phyloP scores from a whole-genome alignment of 1,140 invertebrate species.

The Penaeus japonicus region DNA sequence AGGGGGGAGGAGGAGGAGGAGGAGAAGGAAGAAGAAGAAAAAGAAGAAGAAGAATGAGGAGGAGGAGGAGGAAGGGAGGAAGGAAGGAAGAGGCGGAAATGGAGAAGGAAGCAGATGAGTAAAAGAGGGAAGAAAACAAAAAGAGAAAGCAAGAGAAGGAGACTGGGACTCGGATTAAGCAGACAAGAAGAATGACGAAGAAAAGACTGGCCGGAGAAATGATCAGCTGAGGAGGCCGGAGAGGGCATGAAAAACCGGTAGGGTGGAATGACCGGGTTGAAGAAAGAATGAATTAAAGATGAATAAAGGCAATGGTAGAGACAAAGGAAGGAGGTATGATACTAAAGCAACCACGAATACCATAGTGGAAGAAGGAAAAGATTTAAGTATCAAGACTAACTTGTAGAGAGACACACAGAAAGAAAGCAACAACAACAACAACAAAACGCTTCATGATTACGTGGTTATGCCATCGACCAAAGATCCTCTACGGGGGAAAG shows the following conservation, averaged over 20 bases:
- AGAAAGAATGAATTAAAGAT: background rate
- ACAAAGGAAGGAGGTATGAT: background rate
- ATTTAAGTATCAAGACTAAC: too few species aligned
- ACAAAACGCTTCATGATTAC: background rate
- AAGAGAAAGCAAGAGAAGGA: background rate
- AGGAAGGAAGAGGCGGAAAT: too few species aligned
- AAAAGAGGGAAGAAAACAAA: background rate
- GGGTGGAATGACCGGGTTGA: background rate
- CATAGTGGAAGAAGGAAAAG: background rate
- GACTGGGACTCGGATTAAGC: background rate
- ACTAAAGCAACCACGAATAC: background rate
- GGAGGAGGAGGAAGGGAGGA: background rate
- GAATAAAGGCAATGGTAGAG: background rate
- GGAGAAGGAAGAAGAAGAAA: background rate
- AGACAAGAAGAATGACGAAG: background rate
- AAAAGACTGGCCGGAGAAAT: background rate
- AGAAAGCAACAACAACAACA: too few species aligned
- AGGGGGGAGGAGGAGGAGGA: background rate
- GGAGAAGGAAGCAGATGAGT: background rate
- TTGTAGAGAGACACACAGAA: too few species aligned
- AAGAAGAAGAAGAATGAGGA: background rate
- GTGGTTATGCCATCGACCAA: background rate
- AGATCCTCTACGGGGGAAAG: background rate
- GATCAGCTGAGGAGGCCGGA: background rate
- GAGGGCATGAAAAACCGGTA: background rate